Evolutionary conservation across 2,797 vertebrate species (phyloP).

Genomic region (Platalea minor): DNA sequence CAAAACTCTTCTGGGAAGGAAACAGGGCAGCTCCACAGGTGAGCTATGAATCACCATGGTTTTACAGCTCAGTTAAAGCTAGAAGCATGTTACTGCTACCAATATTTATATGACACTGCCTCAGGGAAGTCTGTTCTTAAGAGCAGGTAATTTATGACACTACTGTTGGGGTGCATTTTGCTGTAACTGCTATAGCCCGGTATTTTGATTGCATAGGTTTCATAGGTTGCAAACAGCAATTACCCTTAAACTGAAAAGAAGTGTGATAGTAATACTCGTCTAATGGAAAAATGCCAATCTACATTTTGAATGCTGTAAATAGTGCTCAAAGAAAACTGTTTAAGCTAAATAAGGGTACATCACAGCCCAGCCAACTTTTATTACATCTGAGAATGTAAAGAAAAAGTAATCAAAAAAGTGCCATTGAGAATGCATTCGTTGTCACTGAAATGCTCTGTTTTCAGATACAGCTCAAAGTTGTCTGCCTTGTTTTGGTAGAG

Average conservation of each 20-base stretch:
- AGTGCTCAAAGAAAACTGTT: not conserved
- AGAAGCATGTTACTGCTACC: not conserved
- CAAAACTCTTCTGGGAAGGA: slow-evolving; percentile 82
- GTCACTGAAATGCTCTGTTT: not conserved
- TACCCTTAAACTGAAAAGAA: not conserved
- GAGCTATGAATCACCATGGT: not conserved
- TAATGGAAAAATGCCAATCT: not conserved
- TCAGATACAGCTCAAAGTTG: not conserved
- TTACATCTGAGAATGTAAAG: not conserved
- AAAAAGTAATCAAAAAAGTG: slow-evolving; percentile 5
- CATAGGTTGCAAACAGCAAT: not conserved
- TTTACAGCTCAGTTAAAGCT: not conserved
- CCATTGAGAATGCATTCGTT: not conserved
- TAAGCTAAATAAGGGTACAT: not conserved
- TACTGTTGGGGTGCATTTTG: not conserved
- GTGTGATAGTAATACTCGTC: not conserved
- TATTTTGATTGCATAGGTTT: not conserved
- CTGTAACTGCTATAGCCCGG: not conserved
- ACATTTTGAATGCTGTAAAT: not conserved
- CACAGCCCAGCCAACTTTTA: not conserved
- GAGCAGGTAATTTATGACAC: not conserved
- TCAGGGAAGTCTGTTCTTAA: not conserved
- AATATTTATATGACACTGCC: not conserved
- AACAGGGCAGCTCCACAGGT: slow-evolving; percentile 86
- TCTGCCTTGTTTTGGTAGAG: not conserved